These are phyloP conservation scores for Drosophila jambulina DNA, from an alignment of 1,140 invertebrate genomes.

Conservation along the genomic window DNA sequence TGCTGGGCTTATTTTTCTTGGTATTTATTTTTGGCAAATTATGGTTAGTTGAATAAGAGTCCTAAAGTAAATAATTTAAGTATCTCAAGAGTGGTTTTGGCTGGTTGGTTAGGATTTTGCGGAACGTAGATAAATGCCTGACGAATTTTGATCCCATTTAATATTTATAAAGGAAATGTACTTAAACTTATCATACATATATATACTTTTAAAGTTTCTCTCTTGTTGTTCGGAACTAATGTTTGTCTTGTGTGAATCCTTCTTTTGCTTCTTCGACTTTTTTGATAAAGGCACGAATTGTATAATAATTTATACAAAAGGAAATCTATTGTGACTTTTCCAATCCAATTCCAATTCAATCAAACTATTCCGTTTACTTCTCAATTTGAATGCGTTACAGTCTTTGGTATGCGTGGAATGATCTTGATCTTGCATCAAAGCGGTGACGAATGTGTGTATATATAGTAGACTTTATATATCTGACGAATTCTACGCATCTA, in stretches of 20 bases:
- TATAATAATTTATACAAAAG: conserved; percentile 54
- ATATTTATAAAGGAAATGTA: conserved; percentile 42
- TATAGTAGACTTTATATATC: conserved; percentile 25
- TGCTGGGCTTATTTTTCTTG: conserved; percentile 30
- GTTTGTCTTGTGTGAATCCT: conserved; percentile 16
- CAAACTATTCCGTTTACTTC: conserved; percentile 28
- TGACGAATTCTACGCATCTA: conserved; percentile 51
- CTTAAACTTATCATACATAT: conserved; percentile 31
- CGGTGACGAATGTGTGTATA: conserved; percentile 43
- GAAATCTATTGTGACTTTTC: conserved; percentile 51
- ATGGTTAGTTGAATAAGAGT: conserved; percentile 25
- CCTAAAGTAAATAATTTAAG: conserved; percentile 38
- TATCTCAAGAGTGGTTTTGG: conserved; percentile 13
- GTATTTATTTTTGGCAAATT: conserved; percentile 21
- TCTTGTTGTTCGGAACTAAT: conserved; percentile 29
- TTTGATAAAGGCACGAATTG: conserved; percentile 63
- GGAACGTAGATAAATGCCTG: conserved; percentile 56
- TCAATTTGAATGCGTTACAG: conserved; percentile 44
- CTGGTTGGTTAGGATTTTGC: conserved; percentile 38
- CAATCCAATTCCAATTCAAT: conserved; percentile 39
- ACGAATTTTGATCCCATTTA: conserved; percentile 72
- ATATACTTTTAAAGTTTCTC: conserved; percentile 18
- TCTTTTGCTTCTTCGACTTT: conserved; percentile 34
- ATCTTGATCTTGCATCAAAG: conserved; percentile 45
- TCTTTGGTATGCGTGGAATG: conserved; percentile 64